A percentile compares a stretch with the other conserved stretches of the same genome.
Evolutionary conservation across 2,888 invertebrate species (phyloP).

Genomic region (Rotaria sp.): DNA sequence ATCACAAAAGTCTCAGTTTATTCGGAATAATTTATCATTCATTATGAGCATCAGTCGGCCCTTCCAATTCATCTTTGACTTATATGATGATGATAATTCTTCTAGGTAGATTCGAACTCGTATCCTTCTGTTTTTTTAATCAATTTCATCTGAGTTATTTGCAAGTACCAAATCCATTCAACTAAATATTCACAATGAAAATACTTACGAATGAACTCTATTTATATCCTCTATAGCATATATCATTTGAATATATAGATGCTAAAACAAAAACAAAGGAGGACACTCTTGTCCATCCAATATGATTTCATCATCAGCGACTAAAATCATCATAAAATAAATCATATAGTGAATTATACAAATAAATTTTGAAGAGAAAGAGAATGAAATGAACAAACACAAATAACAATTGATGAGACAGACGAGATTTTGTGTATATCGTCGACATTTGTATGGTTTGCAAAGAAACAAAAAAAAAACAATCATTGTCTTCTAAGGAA

Average conservation of each 20-base stretch:
- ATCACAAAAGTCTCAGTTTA: neutral
- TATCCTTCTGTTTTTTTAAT: neutral
- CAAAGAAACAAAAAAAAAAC: neutral
- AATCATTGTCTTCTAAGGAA: neutral
- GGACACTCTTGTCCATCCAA: neutral
- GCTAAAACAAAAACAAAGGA: neutral
- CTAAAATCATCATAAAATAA: neutral
- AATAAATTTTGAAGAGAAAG: conserved; percentile 1
- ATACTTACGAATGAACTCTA: neutral
- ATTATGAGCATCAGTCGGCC: neutral
- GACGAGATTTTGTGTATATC: neutral
- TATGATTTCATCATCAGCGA: neutral
- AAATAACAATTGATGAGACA: conserved; percentile 12
- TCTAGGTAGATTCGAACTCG: neutral
- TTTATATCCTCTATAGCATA: neutral
- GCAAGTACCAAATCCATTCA: neutral
- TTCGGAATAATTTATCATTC: neutral
- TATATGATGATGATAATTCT: neutral
- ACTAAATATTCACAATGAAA: neutral
- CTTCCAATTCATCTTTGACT: conserved; percentile 10
- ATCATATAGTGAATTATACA: neutral
- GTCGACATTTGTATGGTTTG: neutral
- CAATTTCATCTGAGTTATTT: neutral
- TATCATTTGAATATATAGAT: neutral
- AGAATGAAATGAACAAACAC: conserved; percentile 4